These are phyloP conservation scores for Pelosia muscerda DNA, from an alignment of 2,888 invertebrate genomes.

Conservation along the genomic window DNA sequence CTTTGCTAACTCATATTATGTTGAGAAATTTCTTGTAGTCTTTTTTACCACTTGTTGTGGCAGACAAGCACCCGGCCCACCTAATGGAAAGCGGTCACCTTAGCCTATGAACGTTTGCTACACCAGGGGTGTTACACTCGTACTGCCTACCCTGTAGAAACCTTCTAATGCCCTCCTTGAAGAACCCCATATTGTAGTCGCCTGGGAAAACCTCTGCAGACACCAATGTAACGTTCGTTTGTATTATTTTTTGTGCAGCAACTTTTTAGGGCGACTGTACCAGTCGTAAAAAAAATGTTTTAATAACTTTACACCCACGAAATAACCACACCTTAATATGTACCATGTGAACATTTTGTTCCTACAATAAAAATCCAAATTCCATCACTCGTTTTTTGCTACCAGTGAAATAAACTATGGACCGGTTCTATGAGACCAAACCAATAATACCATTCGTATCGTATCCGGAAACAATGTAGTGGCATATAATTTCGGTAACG, in stretches of 20 bases:
- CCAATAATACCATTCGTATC: slow-evolving; percentile 14
- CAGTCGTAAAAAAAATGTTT: neutral
- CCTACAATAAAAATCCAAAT: slow-evolving; percentile 23
- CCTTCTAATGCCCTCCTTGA: no score
- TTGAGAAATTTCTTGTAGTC: neutral
- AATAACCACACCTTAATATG: slow-evolving; percentile 5
- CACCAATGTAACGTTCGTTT: neutral
- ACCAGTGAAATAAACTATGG: slow-evolving; percentile 18
- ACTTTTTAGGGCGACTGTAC: neutral
- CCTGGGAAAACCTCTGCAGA: no score
- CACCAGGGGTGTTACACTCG: no score
- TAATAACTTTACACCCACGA: slow-evolving; percentile 1
- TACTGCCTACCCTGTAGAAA: no score
- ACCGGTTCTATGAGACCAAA: slow-evolving; percentile 22
- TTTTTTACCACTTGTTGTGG: no score
- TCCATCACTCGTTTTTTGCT: slow-evolving; percentile 20
- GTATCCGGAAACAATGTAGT: slow-evolving; percentile 21
- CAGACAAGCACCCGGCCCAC: no score
- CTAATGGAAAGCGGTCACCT: no score
- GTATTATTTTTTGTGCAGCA: neutral
- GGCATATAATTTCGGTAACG: slow-evolving; percentile 6
- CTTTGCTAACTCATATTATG: neutral
- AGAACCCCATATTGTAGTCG: no score
- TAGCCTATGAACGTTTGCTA: no score
- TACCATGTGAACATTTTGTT: slow-evolving; percentile 18